These are phyloP conservation scores for Amphipoea oculea DNA, from an alignment of 2,888 invertebrate genomes.

Conservation along the genomic window DNA sequence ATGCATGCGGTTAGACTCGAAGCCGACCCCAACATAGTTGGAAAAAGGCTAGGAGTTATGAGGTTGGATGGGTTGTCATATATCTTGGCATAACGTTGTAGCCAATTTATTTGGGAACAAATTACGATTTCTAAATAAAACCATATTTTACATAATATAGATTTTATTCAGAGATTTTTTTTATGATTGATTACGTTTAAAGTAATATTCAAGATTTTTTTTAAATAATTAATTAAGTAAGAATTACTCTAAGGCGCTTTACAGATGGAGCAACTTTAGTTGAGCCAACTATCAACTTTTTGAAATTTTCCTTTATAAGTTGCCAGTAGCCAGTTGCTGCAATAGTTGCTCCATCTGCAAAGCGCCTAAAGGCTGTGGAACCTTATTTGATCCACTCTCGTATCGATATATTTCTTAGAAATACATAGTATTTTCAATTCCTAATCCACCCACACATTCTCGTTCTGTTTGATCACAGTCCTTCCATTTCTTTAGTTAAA, in stretches of 20 bases:
- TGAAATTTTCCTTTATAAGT: too few relatives aligned
- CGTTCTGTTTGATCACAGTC: slow-evolving; percentile 31
- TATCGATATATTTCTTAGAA: slow-evolving; percentile 43
- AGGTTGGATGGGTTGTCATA: not conserved
- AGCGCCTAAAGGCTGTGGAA: not conserved
- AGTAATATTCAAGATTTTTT: not conserved
- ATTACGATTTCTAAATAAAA: not conserved
- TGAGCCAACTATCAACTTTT: too few relatives aligned
- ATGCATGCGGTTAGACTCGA: too few relatives aligned
- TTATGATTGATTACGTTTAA: not conserved
- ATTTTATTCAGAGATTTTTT: not conserved
- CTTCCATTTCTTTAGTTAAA: slow-evolving; percentile 37
- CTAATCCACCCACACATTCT: not conserved
- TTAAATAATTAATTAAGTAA: slow-evolving; percentile 10
- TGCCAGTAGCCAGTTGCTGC: too few relatives aligned
- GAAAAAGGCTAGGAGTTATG: too few relatives aligned
- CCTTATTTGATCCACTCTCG: slow-evolving; percentile 10
- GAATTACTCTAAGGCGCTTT: not conserved
- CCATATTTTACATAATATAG: not conserved
- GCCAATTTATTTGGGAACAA: not conserved
- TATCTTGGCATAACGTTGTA: not conserved
- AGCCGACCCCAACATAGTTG: too few relatives aligned
- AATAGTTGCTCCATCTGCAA: too few relatives aligned
- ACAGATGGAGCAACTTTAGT: too few relatives aligned
- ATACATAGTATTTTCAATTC: slow-evolving; percentile 11